Base-by-base conservation (phyloP, 2,113 vertebrate species). In the Sebastes fasciatus region DNA sequence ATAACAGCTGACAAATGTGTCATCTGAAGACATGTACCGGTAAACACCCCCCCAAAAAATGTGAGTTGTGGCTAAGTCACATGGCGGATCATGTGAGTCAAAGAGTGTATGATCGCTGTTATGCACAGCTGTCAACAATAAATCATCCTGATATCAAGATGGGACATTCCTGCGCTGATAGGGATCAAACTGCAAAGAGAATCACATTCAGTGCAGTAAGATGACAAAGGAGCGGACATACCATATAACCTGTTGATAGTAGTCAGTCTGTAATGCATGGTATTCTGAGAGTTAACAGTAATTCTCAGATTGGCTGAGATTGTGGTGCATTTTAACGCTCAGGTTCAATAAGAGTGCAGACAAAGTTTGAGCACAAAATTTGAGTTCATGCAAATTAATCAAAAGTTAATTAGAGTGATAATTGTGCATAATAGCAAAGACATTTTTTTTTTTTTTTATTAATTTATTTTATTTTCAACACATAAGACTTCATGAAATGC, bases 91-190 rank as follows among this genome's bases (percentile, higher is more conserved):
- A 65, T 42, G 46, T 73, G 51, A 63, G 12, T 21, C 4, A 23
- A 60, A 6, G 26, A 0, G 5, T 8, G 14, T 19, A 16, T 51
- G 4, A 19, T 34, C 1, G 26, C 55, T 58, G 65, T 43, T 34
- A 63, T 16, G 3, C 1, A 34, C 40, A 66, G 52, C 67, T 71
- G 68, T 65, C 60, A 49, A 13, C 51, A 48, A 13, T 61, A 8
- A 62, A 48, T 74, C 77, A 60, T 42, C 17, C n/a, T 43, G n/a
- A 48, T 45, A 45, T 79, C 52, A 21, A 55, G 54, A 19, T 17
- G 34, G 2, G 6, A 54, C 71, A 74, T 86, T 79, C 68, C 77
- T 65, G 40, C 10, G 55, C 63, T 49, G 88, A 90, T 87, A 65
- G 19, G 0, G 49, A 87, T 91, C 90, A 68, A 42, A 46, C 5